Conservation (phyloP, 2,797 vertebrate genomes). For the Ataeniobius toweri region DNA sequence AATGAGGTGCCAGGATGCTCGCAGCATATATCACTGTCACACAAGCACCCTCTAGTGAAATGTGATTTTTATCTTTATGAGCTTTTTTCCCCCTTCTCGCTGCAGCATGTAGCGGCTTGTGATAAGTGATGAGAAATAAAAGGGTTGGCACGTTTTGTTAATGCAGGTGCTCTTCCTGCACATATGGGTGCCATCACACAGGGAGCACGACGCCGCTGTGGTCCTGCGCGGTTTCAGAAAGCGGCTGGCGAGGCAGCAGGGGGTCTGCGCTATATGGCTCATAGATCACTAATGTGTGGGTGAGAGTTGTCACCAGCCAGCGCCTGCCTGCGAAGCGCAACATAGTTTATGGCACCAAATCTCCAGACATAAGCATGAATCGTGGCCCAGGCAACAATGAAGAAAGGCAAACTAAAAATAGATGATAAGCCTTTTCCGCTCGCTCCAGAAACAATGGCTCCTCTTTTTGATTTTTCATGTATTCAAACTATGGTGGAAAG, state of each 20-base stretch:
- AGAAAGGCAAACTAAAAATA: constrained; percentile 74
- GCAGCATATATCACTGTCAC: constrained; percentile 77
- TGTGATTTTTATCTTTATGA: constrained; percentile 81
- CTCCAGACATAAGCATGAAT: constrained; percentile 59
- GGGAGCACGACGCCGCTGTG: constrained; percentile 45
- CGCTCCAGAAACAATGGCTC: constrained; percentile 71
- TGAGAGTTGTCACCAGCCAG: constrained; percentile 71
- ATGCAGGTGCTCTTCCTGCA: constrained; percentile 55
- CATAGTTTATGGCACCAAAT: constrained; percentile 69
- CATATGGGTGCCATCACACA: constrained; percentile 66
- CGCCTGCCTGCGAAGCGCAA: constrained; percentile 61
- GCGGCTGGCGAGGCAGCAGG: constrained; percentile 51
- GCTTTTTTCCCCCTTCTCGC: constrained; percentile 29
- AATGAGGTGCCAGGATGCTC: constrained; percentile 71
- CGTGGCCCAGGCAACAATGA: constrained; percentile 71
- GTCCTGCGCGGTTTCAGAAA: constrained; percentile 41
- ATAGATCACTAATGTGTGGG: constrained; percentile 75
- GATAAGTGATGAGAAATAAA: constrained; percentile 71
- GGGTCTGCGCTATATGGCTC: constrained; percentile 56
- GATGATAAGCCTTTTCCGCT: constrained; percentile 61
- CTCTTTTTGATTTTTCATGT: constrained; percentile 48
- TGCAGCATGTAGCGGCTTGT: constrained; percentile 48
- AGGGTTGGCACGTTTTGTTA: constrained; percentile 54
- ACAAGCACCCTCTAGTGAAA: constrained; percentile 76
- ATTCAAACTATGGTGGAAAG: constrained; percentile 35